Base-by-base conservation (phyloP, 1,140 invertebrate species). In the Drosophila equinoxialis region DNA sequence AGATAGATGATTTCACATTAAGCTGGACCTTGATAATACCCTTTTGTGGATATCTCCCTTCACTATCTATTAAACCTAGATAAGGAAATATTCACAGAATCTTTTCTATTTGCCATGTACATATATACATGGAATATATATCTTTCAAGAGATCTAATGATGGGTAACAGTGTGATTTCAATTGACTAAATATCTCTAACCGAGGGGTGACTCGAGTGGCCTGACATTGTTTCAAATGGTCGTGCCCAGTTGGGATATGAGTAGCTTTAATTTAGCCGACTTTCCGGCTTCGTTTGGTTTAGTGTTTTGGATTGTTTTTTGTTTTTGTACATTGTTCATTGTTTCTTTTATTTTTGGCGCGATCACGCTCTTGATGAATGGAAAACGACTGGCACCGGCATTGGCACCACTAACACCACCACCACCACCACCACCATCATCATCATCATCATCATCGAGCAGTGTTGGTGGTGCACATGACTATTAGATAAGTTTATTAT, bases 401-500 rank as follows among this genome's bases (percentile, higher is more conserved):
- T 26, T 26, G 23, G 23, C 23, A 26, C 62, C 68, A 61, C 11
- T 51, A 54, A 63, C 39, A 48, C 45, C 45, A 48, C 7, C 14
- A 51, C 1, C 37, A 39, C 11, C 35, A 37, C 35, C 35, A 17
- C 17, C 17, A 17, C 17, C 17, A 17, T 1, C 17, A 17, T 17
- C 17, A 37, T 37, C 7, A 30, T 30, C 30, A 30, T 30, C 30
- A 30, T 30, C 6, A 4, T 26, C 3, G 23, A 26, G 23, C 23
- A 4, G 23, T 13, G 3, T 2, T 64, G 14, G 55, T 59, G 57
- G 65, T 77, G 59, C 65, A 84, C 80, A 83, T 84, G 81, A 79
- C 82, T 70, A 73, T 86, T 87, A 86, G 76, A 79, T 86, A 87
- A 86, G 83, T 79, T 77, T 83, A 86, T 86, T 82, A 86, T 82